phyloP scores from a whole-genome alignment of 2,797 vertebrate species.

The Philypnodon macrostomus region DNA sequence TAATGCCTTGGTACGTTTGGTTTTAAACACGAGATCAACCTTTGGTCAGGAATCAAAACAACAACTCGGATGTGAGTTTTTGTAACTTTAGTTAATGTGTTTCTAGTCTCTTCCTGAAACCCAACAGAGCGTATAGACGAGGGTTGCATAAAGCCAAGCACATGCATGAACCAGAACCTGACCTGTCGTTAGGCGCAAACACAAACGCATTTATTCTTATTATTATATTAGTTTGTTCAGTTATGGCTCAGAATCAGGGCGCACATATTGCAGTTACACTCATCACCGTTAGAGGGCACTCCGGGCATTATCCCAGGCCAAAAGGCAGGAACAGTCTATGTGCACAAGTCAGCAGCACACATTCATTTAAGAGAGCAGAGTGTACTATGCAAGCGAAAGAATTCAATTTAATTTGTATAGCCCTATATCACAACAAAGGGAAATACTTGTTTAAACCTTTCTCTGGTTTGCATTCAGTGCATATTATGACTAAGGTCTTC shows the following conservation, averaged over 20 bases:
- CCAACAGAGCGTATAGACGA: not conserved
- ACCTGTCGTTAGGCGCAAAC: no score
- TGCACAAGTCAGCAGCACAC: not conserved
- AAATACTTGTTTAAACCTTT: no score
- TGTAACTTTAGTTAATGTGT: not conserved
- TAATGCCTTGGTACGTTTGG: conserved; percentile 13
- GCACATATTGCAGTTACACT: conserved; percentile 22
- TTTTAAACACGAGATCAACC: conserved; percentile 2
- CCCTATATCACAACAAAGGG: no score
- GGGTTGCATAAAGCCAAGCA: not conserved
- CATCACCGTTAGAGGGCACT: conserved; percentile 40
- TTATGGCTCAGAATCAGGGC: not conserved
- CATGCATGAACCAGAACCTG: not conserved
- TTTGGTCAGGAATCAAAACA: conserved; percentile 16
- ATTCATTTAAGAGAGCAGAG: no score
- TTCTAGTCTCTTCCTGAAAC: not conserved
- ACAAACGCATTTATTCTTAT: not conserved
- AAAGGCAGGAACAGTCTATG: not conserved
- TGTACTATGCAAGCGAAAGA: no score
- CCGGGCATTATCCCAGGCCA: not conserved
- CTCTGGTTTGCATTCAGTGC: no score
- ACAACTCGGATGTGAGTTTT: conserved; percentile 14
- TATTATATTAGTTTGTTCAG: not conserved
- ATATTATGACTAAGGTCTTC: no score
- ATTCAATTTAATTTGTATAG: no score